These are phyloP conservation scores for Masticophis lateralis DNA, from an alignment of 2,797 vertebrate species.

Conservation along the genomic window DNA sequence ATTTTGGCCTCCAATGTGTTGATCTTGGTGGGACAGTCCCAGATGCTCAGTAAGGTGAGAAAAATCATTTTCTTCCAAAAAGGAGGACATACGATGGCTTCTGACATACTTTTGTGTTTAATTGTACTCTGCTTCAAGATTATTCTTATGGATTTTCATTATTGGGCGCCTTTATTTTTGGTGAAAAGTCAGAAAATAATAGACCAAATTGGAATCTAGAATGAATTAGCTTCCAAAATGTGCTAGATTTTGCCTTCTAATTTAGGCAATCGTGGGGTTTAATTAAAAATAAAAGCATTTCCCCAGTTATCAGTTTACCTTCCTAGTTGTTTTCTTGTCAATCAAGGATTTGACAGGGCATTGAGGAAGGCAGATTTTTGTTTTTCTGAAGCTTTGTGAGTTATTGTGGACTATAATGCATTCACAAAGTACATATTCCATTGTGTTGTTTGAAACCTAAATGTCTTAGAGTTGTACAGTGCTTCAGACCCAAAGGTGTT, in stretches of 20 bases:
- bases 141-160: not conserved
- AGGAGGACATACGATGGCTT: not conserved
- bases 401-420: not conserved
- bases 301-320: not conserved
- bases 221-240: not conserved
- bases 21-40: constrained; percentile 97
- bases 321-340: not conserved
- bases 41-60: constrained; percentile 95
- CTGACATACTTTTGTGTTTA: not conserved
- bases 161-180: not conserved
- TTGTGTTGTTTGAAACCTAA: not conserved
- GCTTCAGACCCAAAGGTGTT: not conserved
- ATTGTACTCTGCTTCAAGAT: not conserved
- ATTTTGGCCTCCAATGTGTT: constrained; percentile 97
- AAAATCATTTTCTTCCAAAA: not conserved
- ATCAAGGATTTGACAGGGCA: not conserved
- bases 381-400: not conserved
- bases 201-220: not conserved
- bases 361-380: not conserved
- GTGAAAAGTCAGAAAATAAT: not conserved
- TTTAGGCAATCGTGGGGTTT: not conserved
- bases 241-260: not conserved
- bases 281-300: not conserved
- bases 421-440: not conserved
- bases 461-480: not conserved